Base-by-base conservation (phyloP, 1,140 invertebrate species). In the Thaumetopoea pityocampa region DNA sequence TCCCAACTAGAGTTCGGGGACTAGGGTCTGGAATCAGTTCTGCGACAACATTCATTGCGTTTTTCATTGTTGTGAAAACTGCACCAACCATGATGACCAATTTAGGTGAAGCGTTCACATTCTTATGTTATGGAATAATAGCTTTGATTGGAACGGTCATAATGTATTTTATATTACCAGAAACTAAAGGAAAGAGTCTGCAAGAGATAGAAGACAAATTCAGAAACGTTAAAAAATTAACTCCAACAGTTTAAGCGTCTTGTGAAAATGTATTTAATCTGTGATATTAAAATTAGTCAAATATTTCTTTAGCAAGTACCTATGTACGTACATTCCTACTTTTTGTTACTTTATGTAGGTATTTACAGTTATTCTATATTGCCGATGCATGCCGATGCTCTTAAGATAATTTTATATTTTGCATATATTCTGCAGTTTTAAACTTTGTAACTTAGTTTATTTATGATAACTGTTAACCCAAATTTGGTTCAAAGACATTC, bases 181-280 rank as follows among this genome's bases (percentile, higher is more conserved):
- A 96, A 81, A 96, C 93, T 0, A 93, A 91, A 77, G 92, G 92
- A 5, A 92, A 89, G 53, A 90, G 89, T 10, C 79, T 95, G 33
- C 89, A 93, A 62, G 92, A 95, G 64, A 93, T 95, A 38, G 89
- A 91, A 60, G 85, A 87, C 18, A 71, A 68, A 23, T 89, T 90
- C 53, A 74, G 52, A 46, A 65, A 58, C 27, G 59, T 56, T 3
- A 80, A 77, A 51, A 63, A 17, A 9, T 23, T 3, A 23, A 34
- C 26, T 6, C 30, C 40, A 10, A 50, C 50, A 41, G 49, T 57
- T 6, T 56, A 52, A 46, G 7, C 17, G 10, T n/a, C 18, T 20
- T 30, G 18, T 29, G 4, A 6, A 9, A 20, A 24, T 6, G 5
- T 15, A 23, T 23, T 15, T 14, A n/a, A n/a, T n/a, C n/a, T n/a